Evolutionary conservation across 2,888 invertebrate species (phyloP), one percentile per base, ranked within the genome.

Genomic region (Zaprionus lineosus): DNA sequence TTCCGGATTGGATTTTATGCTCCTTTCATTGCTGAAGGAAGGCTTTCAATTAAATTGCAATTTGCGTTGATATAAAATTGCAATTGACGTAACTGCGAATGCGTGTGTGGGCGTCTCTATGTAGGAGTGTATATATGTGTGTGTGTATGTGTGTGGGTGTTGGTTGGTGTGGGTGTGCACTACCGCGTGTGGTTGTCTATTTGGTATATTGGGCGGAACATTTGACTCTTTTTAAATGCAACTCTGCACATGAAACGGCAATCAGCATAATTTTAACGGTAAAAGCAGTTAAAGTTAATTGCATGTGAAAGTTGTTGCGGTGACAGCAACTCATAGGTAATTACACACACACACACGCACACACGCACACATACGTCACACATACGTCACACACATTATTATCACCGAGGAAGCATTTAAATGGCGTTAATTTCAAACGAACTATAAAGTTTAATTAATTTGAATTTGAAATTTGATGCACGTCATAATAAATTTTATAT

Each of bases 11-110:
- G 26, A 37, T 37, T 53, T 53, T 24, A 31, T 31, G 21, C 43
- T 33, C 21, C 19, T 63, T 70, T 70, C 21, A 55, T 59, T 29
- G 50, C 47, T 31, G 26, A 18, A 24, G 31, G 9, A 36, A 59
- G 48, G 29, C 71, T 74, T 68, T 78, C 72, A 85, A 86, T 84
- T 86, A 85, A 79, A 74, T 69, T 70, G 63, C 69, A 79, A 83
- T 85, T 86, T 74, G 62, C 55, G 59, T 63, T 57, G 61, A 62
- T 43, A 78, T 78, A 53, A 68, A 82, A 83, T 59, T 62, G 74
- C 52, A 55, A 61, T 78, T 85, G 59, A 50, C 60, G 59, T 65
- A 39, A 48, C 50, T 33, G 39, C 34, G 12, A 50, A 33, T 29
- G 29, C 11, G 11, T 11, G 11, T 11, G 3, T 29, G 14, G 31